phyloP scores from a whole-genome alignment of 30 jellyfish, hydroid and myxozoan species.

The Mastigias papua region DNA sequence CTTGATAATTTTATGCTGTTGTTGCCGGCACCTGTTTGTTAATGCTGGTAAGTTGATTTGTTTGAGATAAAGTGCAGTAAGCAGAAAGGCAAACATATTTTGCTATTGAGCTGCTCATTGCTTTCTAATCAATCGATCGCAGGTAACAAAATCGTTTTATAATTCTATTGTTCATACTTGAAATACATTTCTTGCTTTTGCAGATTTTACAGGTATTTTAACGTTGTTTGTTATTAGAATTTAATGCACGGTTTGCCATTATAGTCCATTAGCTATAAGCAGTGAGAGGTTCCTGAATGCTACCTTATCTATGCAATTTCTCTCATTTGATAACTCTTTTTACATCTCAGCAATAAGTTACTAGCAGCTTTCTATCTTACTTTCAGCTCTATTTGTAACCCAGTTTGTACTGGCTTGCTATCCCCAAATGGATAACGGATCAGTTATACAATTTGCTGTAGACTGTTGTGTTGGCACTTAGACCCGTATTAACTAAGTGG shows the following conservation, averaged over 20 bases:
- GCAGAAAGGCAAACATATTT: background rate
- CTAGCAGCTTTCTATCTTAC: no score
- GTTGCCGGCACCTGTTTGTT: background rate
- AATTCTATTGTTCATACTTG: background rate
- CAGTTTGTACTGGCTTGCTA: no score
- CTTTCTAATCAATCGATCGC: background rate
- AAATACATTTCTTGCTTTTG: background rate
- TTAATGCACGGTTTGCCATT: background rate
- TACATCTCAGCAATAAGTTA: no score
- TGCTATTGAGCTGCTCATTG: slow-evolving; percentile 3
- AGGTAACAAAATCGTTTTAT: background rate
- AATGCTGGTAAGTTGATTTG: background rate
- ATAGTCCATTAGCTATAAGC: background rate
- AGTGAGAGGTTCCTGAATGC: no score
- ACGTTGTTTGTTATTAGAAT: background rate
- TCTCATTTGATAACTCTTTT: no score
- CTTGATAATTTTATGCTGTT: background rate
- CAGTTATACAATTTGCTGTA: no score
- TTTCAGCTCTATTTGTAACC: no score
- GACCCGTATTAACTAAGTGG: no score
- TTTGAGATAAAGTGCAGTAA: slow-evolving; percentile 4
- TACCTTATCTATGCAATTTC: no score
- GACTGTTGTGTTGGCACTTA: no score
- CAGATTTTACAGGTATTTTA: background rate
- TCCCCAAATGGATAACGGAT: no score